These are phyloP conservation scores for Amblyopsis hoosieri DNA, from an alignment of 2,797 vertebrate genomes.

Conservation along the genomic window DNA sequence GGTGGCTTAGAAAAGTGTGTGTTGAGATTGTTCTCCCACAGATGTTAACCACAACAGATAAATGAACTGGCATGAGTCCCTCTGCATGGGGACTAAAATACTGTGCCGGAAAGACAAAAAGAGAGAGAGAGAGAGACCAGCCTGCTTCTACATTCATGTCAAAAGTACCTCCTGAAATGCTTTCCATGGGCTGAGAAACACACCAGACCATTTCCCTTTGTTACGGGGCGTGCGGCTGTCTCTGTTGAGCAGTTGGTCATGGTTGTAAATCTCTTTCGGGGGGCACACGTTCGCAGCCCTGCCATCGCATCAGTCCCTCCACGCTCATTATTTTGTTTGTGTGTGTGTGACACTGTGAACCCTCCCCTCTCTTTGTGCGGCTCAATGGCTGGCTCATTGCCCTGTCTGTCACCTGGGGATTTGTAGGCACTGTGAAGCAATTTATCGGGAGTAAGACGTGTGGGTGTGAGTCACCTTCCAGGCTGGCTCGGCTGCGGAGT, in stretches of 20 bases:
- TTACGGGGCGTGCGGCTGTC: constrained; percentile 25
- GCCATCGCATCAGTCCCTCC: constrained; percentile 27
- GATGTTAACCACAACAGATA: constrained; percentile 33
- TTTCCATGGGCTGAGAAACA: constrained; percentile 7
- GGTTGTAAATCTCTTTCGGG: constrained; percentile 53
- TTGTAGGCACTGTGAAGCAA: constrained; percentile 46
- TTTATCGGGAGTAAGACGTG: constrained; percentile 50
- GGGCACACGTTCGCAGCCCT: constrained; percentile 25
- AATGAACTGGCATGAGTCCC: constrained; percentile 19
- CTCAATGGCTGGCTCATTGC: constrained; percentile 33
- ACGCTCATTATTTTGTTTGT: constrained; percentile 29
- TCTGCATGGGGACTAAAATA: background rate
- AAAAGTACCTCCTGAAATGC: constrained; percentile 35
- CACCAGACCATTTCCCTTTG: constrained; percentile 19
- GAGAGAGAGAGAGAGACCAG: constrained; percentile 8
- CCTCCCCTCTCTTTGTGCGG: constrained; percentile 30
- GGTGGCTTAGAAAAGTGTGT: constrained; percentile 2
- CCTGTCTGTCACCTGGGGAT: constrained; percentile 29
- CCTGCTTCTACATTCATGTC: constrained; percentile 3
- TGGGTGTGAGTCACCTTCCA: background rate
- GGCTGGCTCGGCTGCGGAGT: background rate
- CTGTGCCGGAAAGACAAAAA: constrained; percentile 1
- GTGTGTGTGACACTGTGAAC: constrained; percentile 12
- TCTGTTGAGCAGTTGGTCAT: constrained; percentile 36
- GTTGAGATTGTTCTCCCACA: constrained; percentile 3